Conservation (phyloP, 2,113 vertebrate genomes). For the Coregonus clupeaformis region DNA sequence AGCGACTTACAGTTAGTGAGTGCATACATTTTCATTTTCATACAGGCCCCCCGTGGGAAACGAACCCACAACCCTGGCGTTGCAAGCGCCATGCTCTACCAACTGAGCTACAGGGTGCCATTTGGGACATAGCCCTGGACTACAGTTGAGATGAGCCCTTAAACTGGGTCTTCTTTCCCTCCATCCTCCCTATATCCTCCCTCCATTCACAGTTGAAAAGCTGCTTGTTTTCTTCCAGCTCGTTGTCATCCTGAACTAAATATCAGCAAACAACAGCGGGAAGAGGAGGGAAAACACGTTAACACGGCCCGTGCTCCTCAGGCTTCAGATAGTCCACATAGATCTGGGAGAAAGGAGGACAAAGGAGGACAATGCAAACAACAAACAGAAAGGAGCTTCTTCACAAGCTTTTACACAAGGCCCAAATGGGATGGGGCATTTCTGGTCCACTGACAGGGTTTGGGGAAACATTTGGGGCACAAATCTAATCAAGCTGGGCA, state of each 20-base stretch:
- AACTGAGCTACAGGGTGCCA: too few relatives aligned
- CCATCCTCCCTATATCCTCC: constrained; percentile 15
- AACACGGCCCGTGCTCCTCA: constrained; percentile 7
- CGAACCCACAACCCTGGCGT: too few relatives aligned
- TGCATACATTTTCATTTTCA: too few relatives aligned
- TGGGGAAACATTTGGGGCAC: constrained; percentile 53
- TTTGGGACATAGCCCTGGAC: too few relatives aligned
- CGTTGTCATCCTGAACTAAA: constrained; percentile 56
- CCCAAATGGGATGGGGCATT: constrained; percentile 20
- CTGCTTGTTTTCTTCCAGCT: constrained; percentile 75
- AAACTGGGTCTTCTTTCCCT: constrained; percentile 17
- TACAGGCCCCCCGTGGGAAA: too few relatives aligned
- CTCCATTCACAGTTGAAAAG: constrained; percentile 57
- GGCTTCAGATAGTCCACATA: background rate
- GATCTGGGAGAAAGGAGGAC: constrained; percentile 23
- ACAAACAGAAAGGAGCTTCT: constrained; percentile 40
- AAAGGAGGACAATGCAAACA: constrained; percentile 23
- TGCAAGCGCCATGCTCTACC: too few relatives aligned
- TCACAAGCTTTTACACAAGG: constrained; percentile 14
- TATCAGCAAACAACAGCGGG: constrained; percentile 72
- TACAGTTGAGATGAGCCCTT: background rate
- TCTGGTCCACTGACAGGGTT: constrained; percentile 59
- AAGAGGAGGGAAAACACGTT: constrained; percentile 47
- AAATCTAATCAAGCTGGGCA: constrained; percentile 43
- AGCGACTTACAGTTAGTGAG: too few relatives aligned